Evolutionary conservation across 2,797 vertebrate genomes (phyloP), one percentile per base, ranked within the genome.

Genomic region (Poeciliopsis gracilis): DNA sequence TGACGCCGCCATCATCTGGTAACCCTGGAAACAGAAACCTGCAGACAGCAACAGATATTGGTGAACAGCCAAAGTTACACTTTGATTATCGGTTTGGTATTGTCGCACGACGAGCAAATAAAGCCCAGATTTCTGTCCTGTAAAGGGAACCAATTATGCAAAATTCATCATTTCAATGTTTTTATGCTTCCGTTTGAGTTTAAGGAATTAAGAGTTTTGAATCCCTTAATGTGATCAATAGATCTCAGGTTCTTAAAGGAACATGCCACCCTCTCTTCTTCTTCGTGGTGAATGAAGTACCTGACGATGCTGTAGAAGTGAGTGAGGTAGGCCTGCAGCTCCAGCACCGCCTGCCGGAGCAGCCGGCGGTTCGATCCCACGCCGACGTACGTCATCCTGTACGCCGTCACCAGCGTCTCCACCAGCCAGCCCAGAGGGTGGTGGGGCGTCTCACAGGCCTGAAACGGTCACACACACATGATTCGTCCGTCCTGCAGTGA

Each of bases 21-120:
- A 99, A 96, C 80, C 97, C 97, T 53, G 98, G 97, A 93, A 99
- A 99, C 82, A 99, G 94, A 93, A 99, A 99, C 91, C 98, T 99
- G 90, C 82, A 88, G 72, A 12, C 2, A 63, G 61, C 30, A 63
- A 36, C 10, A 67, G 5, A 38, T 36, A 23, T 33, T 3, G 18
- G 61, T 4, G 30, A 30, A 3, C 59, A 33, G 59, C 16, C 33
- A 20, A 4, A 9, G 5, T 67, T 3, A 66, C 33, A 36, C 16
- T 30, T 38, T 23, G 16, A 38, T 66, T 23, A 33, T 33, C 2
- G 33, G 30, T 36, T 36, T 63, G 0, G 30, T 61, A 33, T 41
- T 41, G 55, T 12, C n/a, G 28, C n/a, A 57, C 5, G 12, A 59
- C 15, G n/a, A 30, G 55, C 25, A 59, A 59, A 59, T 30, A 30